Percentiles rank a stretch among this genome's conserved stretches.
phyloP scores from a whole-genome alignment of 2,888 invertebrate species.

The Apamea sordens region DNA sequence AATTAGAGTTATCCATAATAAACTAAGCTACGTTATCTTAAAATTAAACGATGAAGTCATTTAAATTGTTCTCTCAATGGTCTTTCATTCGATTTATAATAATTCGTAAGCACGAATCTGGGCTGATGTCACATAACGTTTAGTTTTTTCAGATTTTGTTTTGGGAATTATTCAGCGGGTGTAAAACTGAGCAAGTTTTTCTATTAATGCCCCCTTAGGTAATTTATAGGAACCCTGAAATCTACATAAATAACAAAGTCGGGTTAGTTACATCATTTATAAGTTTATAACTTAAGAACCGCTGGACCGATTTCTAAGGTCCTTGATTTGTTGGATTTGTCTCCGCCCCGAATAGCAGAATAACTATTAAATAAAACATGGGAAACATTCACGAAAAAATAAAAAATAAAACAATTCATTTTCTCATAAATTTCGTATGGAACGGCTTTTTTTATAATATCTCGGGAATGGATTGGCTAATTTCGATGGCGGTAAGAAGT shows the following conservation, averaged over 20 bases:
- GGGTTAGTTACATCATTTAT: background rate
- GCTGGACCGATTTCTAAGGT: background rate
- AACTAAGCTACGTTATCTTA: conserved; percentile 38
- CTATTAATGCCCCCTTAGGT: background rate
- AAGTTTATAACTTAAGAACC: background rate
- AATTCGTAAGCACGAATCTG: background rate
- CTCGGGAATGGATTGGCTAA: background rate
- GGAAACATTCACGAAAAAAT: background rate
- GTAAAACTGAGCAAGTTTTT: background rate
- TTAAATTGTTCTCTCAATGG: conserved; percentile 52
- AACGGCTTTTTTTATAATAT: background rate
- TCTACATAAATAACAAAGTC: background rate
- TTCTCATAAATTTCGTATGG: background rate
- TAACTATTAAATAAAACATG: background rate
- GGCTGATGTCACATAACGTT: background rate
- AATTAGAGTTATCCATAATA: conserved; percentile 12
- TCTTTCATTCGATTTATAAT: conserved; percentile 45
- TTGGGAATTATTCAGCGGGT: background rate
- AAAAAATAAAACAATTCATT: background rate
- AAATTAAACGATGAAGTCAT: conserved; percentile 27
- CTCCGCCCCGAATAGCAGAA: background rate
- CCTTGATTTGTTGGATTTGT: background rate
- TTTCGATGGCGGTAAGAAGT: background rate
- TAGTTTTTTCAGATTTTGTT: background rate
- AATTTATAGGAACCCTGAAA: background rate